Percentiles rank a stretch among this genome's conserved stretches.
Evolutionary conservation across 1,140 invertebrate species (phyloP).

Genomic region (Yoshiicerus persimilis): DNA sequence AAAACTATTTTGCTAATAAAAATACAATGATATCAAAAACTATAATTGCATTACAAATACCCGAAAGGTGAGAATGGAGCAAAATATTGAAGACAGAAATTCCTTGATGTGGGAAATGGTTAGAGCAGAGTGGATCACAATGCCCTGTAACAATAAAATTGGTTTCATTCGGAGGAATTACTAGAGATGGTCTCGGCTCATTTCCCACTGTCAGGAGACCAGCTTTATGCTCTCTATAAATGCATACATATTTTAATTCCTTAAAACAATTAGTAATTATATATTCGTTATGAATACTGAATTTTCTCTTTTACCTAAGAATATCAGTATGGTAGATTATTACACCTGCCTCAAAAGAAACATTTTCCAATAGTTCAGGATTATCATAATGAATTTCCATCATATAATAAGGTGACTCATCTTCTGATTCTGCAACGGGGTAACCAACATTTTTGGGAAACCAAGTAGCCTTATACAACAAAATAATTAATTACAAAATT

Average conservation of each 20-base stretch:
- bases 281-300: too few species aligned
- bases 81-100: constrained; percentile 77
- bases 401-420: constrained; percentile 68
- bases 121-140: constrained; percentile 75
- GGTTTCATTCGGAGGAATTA: constrained; percentile 73
- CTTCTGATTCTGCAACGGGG: constrained; percentile 63
- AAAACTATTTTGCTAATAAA: too few species aligned
- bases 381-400: constrained; percentile 87
- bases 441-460: constrained; percentile 78
- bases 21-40: too few species aligned
- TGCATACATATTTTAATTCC: not conserved
- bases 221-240: constrained; percentile 67
- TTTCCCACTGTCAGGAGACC: constrained; percentile 79
- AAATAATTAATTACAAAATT: too few species aligned
- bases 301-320: too few species aligned
- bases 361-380: constrained; percentile 54
- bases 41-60: too few species aligned
- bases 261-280: not conserved
- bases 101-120: constrained; percentile 74
- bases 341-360: constrained; percentile 62
- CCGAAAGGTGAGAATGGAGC: constrained; percentile 77
- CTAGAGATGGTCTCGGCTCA: constrained; percentile 72
- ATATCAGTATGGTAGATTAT: constrained; percentile 70
- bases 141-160: constrained; percentile 75
- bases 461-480: not conserved